A percentile compares a stretch with the other conserved stretches of the same genome.
Conservation (phyloP, 92 coral and sea anemone species). For the Muricea muricata region DNA sequence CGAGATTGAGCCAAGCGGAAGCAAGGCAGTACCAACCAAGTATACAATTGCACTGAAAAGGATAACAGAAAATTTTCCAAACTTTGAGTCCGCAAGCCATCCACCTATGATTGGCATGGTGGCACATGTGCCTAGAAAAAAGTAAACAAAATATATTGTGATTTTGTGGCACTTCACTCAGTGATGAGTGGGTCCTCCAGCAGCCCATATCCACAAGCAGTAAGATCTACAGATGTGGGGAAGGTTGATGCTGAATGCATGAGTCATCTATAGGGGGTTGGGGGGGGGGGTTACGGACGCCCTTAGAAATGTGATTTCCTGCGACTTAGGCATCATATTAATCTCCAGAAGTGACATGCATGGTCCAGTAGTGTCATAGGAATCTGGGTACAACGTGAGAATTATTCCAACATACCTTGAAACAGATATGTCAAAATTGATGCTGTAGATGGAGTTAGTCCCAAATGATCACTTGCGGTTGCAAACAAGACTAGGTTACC, state of each 20-base stretch:
- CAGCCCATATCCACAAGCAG: too few relatives aligned
- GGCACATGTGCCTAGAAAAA: constrained; percentile 79
- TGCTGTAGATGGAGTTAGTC: constrained; percentile 55
- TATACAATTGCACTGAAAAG: constrained; percentile 76
- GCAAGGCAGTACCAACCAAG: too few relatives aligned
- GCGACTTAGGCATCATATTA: too few relatives aligned
- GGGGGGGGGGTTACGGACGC: too few relatives aligned
- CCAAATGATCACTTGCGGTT: constrained; percentile 41
- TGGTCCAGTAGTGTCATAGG: too few relatives aligned
- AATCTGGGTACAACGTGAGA: background rate
- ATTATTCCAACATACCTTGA: constrained; percentile 63
- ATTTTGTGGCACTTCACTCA: background rate
- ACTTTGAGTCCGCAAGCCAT: constrained; percentile 84
- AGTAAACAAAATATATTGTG: background rate
- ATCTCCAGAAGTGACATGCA: too few relatives aligned
- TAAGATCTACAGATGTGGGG: too few relatives aligned
- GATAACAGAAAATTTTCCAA: constrained; percentile 80
- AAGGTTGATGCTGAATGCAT: too few relatives aligned
- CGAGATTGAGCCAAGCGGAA: too few relatives aligned
- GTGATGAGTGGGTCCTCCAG: background rate
- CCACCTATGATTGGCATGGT: constrained; percentile 82
- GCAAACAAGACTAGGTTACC: constrained; percentile 83
- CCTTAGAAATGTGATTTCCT: too few relatives aligned
- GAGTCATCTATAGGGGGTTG: too few relatives aligned
- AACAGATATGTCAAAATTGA: constrained; percentile 73